Base-by-base conservation (phyloP, 2,113 vertebrate species). In the Cyprinodon brontotheroides region DNA sequence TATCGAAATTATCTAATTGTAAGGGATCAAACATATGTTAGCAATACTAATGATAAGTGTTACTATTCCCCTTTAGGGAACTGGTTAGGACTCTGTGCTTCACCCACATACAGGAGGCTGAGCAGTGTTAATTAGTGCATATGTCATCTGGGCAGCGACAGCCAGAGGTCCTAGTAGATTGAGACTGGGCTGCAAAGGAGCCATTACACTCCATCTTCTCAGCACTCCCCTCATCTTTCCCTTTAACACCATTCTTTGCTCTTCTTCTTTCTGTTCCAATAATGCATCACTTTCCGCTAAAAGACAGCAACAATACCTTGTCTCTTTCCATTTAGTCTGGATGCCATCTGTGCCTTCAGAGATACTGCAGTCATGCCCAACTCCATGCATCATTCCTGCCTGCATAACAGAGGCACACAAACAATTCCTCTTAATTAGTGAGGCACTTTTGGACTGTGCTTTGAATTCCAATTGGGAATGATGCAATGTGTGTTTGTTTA, bases 151-250 rank as follows among this genome's bases (percentile, higher is more conserved):
- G 80, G 73, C 83, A 76, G 83, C 65, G 85, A 90, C 87, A 89
- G 89, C 85, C 87, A 88, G 83, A 86, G 90, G 89, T 91, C 89
- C 86, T 86, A 75, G 78, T 87, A 92, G 88, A 86, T 87, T 65
- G 80, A 87, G 75, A 81, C 85, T 63, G 74, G 86, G 69, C 79
- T 75, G 68, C 77, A 84, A 73, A 77, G 85, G 85, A 91, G 78
- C 86, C 87, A 89, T 92, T 86, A 89, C 77, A 87, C 89, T 92
- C 83, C 70, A 88, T 90, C 90, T 89, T 90, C 82, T 82, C 84
- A 75, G 74, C 75, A 61, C 86, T 83, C 61, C 71, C 75, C 80
- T 83, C 61, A 78, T 84, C 50, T 86, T 85, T 83, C 50, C 83
- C 68, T 74, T 77, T 80, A 75, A 80, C 69, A 75, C 83, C 50